These are phyloP conservation scores for Nibea coibor DNA, from an alignment of 2,113 vertebrate genomes.

Conservation along the genomic window DNA sequence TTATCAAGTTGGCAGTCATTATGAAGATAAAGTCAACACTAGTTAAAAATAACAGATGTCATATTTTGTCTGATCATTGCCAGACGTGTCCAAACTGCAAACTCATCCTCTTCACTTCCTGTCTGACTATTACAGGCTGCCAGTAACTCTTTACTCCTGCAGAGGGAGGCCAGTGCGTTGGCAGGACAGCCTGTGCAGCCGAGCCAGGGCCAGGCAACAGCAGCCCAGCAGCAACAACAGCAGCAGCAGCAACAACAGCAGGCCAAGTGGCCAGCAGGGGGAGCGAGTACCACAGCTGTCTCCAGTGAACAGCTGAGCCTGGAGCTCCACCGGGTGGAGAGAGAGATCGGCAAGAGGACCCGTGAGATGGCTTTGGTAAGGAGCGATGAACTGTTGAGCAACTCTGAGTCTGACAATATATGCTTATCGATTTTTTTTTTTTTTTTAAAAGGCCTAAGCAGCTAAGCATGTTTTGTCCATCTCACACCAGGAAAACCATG, in stretches of 20 bases:
- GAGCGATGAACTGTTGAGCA: neutral
- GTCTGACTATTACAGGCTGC: conserved; percentile 86
- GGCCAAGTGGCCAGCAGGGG: conserved; percentile 91
- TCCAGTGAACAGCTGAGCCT: conserved; percentile 97
- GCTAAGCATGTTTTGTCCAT: conserved; percentile 17
- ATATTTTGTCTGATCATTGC: neutral
- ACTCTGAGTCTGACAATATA: neutral
- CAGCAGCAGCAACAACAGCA: conserved; percentile 73
- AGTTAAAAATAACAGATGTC: neutral
- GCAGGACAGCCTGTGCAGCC: conserved; percentile 82
- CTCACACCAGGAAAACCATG: conserved; percentile 90
- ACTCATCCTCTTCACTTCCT: conserved; percentile 33
- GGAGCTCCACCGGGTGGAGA: conserved; percentile 97
- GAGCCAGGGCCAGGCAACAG: conserved; percentile 70
- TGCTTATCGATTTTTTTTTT: neutral
- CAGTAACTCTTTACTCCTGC: conserved; percentile 92
- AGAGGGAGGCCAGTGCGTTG: conserved; percentile 90
- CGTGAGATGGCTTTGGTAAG: conserved; percentile 95
- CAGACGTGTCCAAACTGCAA: conserved; percentile 16
- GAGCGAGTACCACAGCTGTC: conserved; percentile 73
- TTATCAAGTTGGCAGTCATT: neutral
- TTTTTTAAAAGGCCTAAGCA: neutral
- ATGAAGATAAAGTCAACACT: neutral
- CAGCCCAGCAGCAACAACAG: conserved; percentile 51
- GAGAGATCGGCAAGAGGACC: conserved; percentile 97